Percentiles rank a stretch among this genome's conserved stretches.
phyloP scores from a whole-genome alignment of 2,888 invertebrate genomes.

The Platerodrilus igneus region DNA sequence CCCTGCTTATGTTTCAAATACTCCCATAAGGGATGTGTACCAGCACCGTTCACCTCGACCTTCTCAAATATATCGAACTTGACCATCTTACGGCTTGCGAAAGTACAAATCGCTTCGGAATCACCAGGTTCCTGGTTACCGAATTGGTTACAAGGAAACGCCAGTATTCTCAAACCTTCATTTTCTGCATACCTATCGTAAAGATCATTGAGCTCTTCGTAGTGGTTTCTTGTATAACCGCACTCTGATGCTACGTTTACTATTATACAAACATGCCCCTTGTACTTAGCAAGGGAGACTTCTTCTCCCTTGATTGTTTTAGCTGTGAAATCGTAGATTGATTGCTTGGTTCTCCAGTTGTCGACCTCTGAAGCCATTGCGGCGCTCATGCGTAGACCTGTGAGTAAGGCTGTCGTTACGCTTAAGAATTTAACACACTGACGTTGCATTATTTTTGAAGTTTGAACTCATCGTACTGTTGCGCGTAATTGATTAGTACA shows the following conservation, averaged over 20 bases:
- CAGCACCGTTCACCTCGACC: conserved; percentile 63
- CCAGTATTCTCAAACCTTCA: conserved; percentile 72
- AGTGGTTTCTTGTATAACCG: conserved; percentile 79
- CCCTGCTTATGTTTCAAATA: conserved; percentile 58
- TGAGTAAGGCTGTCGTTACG: conserved; percentile 5
- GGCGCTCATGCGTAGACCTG: background rate
- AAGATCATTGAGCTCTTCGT: conserved; percentile 75
- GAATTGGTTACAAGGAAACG: conserved; percentile 88
- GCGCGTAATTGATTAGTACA: too few species aligned
- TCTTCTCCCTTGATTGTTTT: conserved; percentile 79
- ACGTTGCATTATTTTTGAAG: too few species aligned
- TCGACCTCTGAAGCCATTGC: conserved; percentile 24
- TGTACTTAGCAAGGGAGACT: conserved; percentile 73
- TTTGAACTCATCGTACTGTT: too few species aligned
- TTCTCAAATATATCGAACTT: conserved; percentile 71
- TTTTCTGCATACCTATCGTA: conserved; percentile 68
- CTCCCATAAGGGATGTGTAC: conserved; percentile 62
- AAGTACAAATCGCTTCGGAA: conserved; percentile 60
- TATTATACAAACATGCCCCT: conserved; percentile 76
- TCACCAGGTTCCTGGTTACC: conserved; percentile 65
- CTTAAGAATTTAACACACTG: conserved; percentile 6
- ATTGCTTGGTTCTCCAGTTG: conserved; percentile 63
- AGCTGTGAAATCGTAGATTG: conserved; percentile 77
- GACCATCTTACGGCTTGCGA: conserved; percentile 58
- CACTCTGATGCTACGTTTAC: conserved; percentile 91